Evolutionary conservation across 2,797 vertebrate genomes (phyloP).

Genomic region (Atherinosoma microstoma): DNA sequence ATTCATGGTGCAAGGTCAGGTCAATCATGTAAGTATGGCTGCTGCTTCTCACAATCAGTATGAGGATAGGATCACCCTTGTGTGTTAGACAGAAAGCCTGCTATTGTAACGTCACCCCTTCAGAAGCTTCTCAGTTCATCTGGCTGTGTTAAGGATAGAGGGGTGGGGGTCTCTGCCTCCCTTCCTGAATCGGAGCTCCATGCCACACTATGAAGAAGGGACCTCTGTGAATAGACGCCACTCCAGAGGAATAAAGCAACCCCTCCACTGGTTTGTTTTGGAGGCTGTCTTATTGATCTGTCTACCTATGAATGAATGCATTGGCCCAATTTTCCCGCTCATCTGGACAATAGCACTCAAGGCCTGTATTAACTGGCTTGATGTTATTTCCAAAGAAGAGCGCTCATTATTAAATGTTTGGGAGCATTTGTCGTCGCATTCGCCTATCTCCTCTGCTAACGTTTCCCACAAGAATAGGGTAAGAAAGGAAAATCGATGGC

Average conservation of each 20-base stretch:
- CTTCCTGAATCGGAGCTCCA: slow-evolving; percentile 60
- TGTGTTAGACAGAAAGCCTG: slow-evolving; percentile 62
- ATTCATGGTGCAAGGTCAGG: slow-evolving; percentile 71
- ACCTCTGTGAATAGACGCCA: slow-evolving; percentile 75
- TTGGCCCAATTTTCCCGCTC: slow-evolving; percentile 73
- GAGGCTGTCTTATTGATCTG: slow-evolving; percentile 85
- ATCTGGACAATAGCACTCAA: slow-evolving; percentile 76
- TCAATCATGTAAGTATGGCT: slow-evolving; percentile 63
- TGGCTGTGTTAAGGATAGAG: slow-evolving; percentile 38
- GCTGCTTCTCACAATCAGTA: slow-evolving; percentile 61
- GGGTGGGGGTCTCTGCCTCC: slow-evolving; percentile 38
- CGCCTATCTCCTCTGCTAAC: slow-evolving; percentile 47
- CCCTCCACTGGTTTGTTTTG: slow-evolving; percentile 84
- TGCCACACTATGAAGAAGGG: slow-evolving; percentile 61
- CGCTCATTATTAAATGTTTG: slow-evolving; percentile 55
- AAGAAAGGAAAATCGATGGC: slow-evolving; percentile 58
- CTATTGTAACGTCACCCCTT: slow-evolving; percentile 70
- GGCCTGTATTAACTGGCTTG: slow-evolving; percentile 68
- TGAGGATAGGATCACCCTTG: slow-evolving; percentile 69
- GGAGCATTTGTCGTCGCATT: slow-evolving; percentile 56
- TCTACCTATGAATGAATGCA: slow-evolving; percentile 77
- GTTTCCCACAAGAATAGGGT: slow-evolving; percentile 54
- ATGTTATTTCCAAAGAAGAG: slow-evolving; percentile 64
- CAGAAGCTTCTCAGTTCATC: slow-evolving; percentile 68
- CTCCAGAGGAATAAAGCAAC: slow-evolving; percentile 77